Conservation (phyloP, 1,140 invertebrate genomes). For the Nylanderia fulva region DNA sequence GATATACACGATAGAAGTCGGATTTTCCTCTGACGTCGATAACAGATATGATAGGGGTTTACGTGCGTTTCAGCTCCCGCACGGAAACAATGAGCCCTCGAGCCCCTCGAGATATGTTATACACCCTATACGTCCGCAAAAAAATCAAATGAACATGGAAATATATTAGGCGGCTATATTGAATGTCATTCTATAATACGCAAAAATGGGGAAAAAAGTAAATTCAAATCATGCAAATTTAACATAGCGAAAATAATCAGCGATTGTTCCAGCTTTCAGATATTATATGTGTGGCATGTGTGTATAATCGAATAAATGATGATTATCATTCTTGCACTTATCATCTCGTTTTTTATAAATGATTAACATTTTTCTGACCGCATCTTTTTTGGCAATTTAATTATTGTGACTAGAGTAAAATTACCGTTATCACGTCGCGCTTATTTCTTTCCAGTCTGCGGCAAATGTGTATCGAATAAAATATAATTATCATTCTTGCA, state of each 20-base stretch:
- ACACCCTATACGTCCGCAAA: not conserved
- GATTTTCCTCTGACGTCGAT: conserved; percentile 42
- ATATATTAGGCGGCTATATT: conserved; percentile 7
- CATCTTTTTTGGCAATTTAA: too few species aligned
- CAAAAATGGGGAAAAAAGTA: not conserved
- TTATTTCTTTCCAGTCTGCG: too few species aligned
- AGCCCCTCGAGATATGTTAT: not conserved
- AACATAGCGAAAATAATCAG: not conserved
- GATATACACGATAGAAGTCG: not conserved
- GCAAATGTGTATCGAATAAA: too few species aligned
- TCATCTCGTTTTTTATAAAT: too few species aligned
- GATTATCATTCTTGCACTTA: too few species aligned
- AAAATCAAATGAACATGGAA: not conserved
- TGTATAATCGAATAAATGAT: too few species aligned
- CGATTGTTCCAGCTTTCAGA: not conserved
- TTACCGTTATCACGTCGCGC: too few species aligned
- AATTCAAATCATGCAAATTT: not conserved
- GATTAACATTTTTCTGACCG: too few species aligned
- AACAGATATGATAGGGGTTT: conserved; percentile 24
- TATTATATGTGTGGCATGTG: too few species aligned
- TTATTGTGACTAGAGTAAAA: too few species aligned
- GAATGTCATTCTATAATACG: not conserved
- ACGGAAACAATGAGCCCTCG: not conserved
- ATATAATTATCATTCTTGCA: too few species aligned
- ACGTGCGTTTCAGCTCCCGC: conserved; percentile 16